A percentile compares a stretch with the other conserved stretches of the same genome.
phyloP scores from a whole-genome alignment of 2,797 vertebrate genomes.

The Setipinna tenuifilis region DNA sequence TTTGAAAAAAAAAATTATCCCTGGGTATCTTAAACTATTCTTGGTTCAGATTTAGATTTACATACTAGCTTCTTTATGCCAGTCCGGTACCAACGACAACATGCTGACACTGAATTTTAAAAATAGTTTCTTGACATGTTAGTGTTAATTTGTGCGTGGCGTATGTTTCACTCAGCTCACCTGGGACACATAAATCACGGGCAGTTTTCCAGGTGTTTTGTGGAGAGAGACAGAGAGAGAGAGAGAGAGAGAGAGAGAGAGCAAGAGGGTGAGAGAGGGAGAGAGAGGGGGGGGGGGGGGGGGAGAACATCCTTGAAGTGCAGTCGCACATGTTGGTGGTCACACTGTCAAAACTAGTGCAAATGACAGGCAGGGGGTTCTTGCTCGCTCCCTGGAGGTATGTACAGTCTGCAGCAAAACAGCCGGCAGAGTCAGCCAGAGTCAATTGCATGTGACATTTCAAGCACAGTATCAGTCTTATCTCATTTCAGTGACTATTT shows the following conservation, averaged over 20 bases:
- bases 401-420: constrained; percentile 2
- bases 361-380: constrained; percentile 22
- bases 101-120: not conserved
- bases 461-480: not conserved
- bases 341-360: not conserved
- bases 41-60: not conserved
- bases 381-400: not conserved
- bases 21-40: no score
- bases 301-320: not conserved
- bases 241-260: not conserved
- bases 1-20: not conserved
- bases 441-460: not conserved
- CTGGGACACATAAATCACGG: constrained; percentile 11
- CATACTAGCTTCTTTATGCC: not conserved
- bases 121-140: constrained; percentile 18
- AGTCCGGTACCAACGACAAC: not conserved
- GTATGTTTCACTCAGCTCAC: not conserved
- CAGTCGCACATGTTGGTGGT: not conserved
- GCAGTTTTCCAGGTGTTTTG: constrained; percentile 6
- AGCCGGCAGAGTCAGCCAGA: not conserved
- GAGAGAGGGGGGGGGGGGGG: not conserved
- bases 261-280: not conserved
- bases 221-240: not conserved
- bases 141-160: constrained; percentile 9
- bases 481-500: constrained; percentile 11